These are phyloP conservation scores for Drosophila sechellia DNA, from an alignment of 1,140 invertebrate genomes.

Conservation along the genomic window DNA sequence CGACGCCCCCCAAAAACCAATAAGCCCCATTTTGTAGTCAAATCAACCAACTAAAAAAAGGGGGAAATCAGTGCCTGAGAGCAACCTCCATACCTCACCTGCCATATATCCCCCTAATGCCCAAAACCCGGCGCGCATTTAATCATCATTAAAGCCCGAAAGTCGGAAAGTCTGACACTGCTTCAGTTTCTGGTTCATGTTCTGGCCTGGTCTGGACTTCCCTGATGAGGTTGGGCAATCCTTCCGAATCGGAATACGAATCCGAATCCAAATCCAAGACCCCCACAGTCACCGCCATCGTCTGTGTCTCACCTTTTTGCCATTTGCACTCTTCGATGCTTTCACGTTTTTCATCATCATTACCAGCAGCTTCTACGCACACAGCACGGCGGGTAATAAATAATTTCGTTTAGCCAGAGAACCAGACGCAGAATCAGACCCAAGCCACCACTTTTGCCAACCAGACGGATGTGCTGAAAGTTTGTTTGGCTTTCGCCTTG, in stretches of 20 bases:
- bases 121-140: constrained; percentile 59
- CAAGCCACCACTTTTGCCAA: constrained; percentile 20
- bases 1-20: constrained; percentile 25
- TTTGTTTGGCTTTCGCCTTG: constrained; percentile 64
- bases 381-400: constrained; percentile 66
- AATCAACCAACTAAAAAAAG: constrained; percentile 50
- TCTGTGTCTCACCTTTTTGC: constrained; percentile 43
- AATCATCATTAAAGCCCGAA: constrained; percentile 72
- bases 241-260: constrained; percentile 53
- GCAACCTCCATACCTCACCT: constrained; percentile 19
- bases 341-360: constrained; percentile 83
- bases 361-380: constrained; percentile 62
- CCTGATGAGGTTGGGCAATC: constrained; percentile 45
- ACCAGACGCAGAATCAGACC: constrained; percentile 42
- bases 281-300: too few relatives aligned
- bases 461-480: constrained; percentile 72
- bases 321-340: constrained; percentile 82
- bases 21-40: constrained; percentile 53
- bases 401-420: constrained; percentile 78
- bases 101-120: constrained; percentile 19
- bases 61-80: constrained; percentile 53
- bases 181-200: constrained; percentile 5
- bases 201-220: neutral
- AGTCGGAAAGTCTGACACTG: constrained; percentile 29
- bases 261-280: neutral